Percentiles rank a stretch among this genome's conserved stretches.
phyloP scores from a whole-genome alignment of 2,113 vertebrate genomes.

The Anoplopoma fimbria region DNA sequence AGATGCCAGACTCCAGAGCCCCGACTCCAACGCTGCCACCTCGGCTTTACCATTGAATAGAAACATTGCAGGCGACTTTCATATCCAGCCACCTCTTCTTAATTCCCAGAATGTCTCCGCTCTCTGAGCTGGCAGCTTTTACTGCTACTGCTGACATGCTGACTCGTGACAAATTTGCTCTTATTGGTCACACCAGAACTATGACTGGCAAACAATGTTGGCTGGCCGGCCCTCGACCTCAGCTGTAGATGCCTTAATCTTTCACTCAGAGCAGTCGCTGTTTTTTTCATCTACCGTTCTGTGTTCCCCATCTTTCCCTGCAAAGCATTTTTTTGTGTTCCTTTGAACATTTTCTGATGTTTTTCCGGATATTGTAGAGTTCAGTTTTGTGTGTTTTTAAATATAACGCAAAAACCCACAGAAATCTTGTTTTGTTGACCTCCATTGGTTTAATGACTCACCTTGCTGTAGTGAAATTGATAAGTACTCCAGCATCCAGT shows the following conservation, averaged over 20 bases:
- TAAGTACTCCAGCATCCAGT: background rate
- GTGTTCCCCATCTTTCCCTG: background rate
- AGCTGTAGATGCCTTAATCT: background rate
- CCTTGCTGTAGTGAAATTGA: background rate
- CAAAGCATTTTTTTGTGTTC: background rate
- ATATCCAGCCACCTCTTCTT: slow-evolving; percentile 19
- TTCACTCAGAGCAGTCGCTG: background rate
- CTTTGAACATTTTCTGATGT: background rate
- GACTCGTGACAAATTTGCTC: slow-evolving; percentile 23
- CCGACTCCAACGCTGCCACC: slow-evolving; percentile 1
- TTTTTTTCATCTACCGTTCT: background rate
- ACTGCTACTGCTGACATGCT: background rate
- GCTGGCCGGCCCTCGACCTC: background rate
- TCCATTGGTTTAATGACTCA: background rate
- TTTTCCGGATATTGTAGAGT: background rate
- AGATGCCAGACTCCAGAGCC: slow-evolving; percentile 8
- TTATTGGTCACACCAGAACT: slow-evolving; percentile 27
- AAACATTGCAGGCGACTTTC: background rate
- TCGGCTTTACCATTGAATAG: background rate
- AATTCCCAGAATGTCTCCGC: slow-evolving; percentile 5
- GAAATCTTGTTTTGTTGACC: background rate
- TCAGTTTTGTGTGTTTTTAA: no score
- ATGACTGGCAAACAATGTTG: background rate
- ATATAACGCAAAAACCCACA: no score
- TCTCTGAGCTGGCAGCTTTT: background rate